Evolutionary conservation across 2,888 invertebrate species (phyloP), one percentile per base, ranked within the genome.

Genomic region (Vannuccia rotundouncinata): DNA sequence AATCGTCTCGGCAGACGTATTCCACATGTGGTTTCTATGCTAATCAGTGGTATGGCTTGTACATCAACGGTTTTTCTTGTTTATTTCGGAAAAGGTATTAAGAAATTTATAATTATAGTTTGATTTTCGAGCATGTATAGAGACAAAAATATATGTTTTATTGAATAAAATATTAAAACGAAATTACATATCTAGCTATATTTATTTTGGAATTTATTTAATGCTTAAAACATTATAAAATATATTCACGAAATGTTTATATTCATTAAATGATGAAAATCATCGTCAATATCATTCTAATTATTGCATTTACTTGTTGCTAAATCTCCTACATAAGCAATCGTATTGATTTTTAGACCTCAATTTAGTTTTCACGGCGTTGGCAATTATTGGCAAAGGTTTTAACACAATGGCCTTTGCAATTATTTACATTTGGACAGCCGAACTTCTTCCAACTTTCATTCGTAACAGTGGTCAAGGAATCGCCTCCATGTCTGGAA

Each of bases 401-500:
- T 22, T 73, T 73, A 73, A 27, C 73, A 73, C 73, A 73, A 73
- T 5, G 5, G 10, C 10, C 5, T 73, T 73, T 73, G 73, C 22
- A 27, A 73, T 73, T n/a, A 25, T 73, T 13, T 73, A 13, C 73
- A 73, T 73, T n/a, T 73, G 73, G 73, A 73, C 73, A 73, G 29
- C 22, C 5, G 73, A 73, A 73, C 73, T 73, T 5, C 5, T 73
- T 73, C 73, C 73, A 73, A 73, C 73, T 5, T 73, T 2, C 73
- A 28, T 73, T 27, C 73, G 73, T 5, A 27, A 22, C 5, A 28
- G 27, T 73, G 73, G 73, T 73, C 22, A 27, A 10, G 73, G 73
- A 10, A 13, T 28, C n/a, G 22, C 73, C 5, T 73, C 73, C n/a
- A 73, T 73, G 73, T 13, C 29, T 22, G 73, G 27, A 22, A 5